Percentiles rank a stretch among this genome's conserved stretches.
Conservation (phyloP, 2,888 invertebrate genomes). For the Athrips mouffetella region DNA sequence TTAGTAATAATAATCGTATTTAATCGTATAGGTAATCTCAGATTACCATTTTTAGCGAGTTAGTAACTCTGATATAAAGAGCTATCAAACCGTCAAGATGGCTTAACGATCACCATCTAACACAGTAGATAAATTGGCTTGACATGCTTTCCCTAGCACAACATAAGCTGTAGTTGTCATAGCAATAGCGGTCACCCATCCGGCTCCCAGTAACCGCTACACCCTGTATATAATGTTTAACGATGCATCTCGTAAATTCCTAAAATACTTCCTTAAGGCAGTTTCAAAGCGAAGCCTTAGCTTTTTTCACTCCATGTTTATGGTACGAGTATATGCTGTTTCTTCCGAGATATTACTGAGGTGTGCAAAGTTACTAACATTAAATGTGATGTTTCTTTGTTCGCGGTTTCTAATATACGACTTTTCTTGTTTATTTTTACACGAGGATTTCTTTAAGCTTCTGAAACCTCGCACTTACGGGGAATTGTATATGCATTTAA, state of each 20-base stretch:
- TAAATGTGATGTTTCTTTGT: slow-evolving; percentile 29
- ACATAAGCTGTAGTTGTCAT: too few relatives aligned
- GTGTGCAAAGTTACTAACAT: slow-evolving; percentile 27
- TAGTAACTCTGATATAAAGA: too few relatives aligned
- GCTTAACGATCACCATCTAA: too few relatives aligned
- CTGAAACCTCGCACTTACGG: background rate
- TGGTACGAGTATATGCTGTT: slow-evolving; percentile 21
- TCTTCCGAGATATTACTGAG: slow-evolving; percentile 24
- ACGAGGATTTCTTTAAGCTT: background rate
- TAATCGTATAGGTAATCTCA: too few relatives aligned
- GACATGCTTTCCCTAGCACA: too few relatives aligned
- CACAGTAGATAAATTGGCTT: too few relatives aligned
- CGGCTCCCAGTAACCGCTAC: too few relatives aligned
- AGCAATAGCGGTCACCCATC: too few relatives aligned
- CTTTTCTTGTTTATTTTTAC: slow-evolving; percentile 7
- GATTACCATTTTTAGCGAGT: too few relatives aligned
- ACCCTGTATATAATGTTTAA: too few relatives aligned
- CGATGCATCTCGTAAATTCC: slow-evolving; percentile 52
- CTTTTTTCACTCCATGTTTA: slow-evolving; percentile 25
- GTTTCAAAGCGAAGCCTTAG: slow-evolving; percentile 35
- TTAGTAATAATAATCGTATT: too few relatives aligned
- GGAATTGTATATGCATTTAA: background rate
- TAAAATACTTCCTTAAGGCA: slow-evolving; percentile 47
- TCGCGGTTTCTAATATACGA: slow-evolving; percentile 10
- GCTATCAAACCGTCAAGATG: too few relatives aligned